A percentile compares a stretch with the other conserved stretches of the same genome.
Conservation (phyloP, 2,888 invertebrate genomes). For the Boloria euphrosyne region DNA sequence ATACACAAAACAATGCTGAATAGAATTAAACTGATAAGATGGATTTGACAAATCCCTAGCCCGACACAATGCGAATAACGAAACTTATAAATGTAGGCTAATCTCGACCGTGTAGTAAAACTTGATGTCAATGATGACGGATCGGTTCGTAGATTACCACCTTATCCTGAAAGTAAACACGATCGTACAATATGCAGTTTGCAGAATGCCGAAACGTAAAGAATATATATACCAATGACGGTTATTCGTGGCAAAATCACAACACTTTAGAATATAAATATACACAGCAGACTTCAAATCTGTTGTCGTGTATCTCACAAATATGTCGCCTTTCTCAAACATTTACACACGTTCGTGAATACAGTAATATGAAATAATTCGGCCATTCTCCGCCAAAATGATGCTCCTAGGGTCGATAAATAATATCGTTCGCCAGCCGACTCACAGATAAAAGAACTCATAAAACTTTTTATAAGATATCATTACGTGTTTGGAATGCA, state of each 20-base stretch:
- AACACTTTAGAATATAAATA: slow-evolving; percentile 24
- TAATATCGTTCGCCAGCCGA: slow-evolving; percentile 27
- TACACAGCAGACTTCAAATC: slow-evolving; percentile 29
- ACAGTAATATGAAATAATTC: slow-evolving; percentile 46
- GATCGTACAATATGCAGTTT: slow-evolving; percentile 1
- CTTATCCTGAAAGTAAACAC: slow-evolving; percentile 1
- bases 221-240: slow-evolving; percentile 11
- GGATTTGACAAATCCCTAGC: neutral
- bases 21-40: neutral
- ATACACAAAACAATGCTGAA: too few species aligned
- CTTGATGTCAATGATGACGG: slow-evolving; percentile 15
- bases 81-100: neutral
- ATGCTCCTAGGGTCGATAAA: slow-evolving; percentile 37
- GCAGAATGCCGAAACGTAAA: slow-evolving; percentile 7
- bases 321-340: slow-evolving; percentile 47
- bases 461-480: slow-evolving; percentile 48
- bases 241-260: slow-evolving; percentile 21
- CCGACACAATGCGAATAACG: neutral
- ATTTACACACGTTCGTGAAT: slow-evolving; percentile 49
- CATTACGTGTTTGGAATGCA: slow-evolving; percentile 60
- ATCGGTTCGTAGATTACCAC: slow-evolving; percentile 13
- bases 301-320: slow-evolving; percentile 32
- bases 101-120: slow-evolving; percentile 3
- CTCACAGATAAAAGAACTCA: slow-evolving; percentile 39
- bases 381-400: slow-evolving; percentile 41